Evolutionary conservation across 2,113 vertebrate species (phyloP).

Genomic region (Benitochromis conjunctus): DNA sequence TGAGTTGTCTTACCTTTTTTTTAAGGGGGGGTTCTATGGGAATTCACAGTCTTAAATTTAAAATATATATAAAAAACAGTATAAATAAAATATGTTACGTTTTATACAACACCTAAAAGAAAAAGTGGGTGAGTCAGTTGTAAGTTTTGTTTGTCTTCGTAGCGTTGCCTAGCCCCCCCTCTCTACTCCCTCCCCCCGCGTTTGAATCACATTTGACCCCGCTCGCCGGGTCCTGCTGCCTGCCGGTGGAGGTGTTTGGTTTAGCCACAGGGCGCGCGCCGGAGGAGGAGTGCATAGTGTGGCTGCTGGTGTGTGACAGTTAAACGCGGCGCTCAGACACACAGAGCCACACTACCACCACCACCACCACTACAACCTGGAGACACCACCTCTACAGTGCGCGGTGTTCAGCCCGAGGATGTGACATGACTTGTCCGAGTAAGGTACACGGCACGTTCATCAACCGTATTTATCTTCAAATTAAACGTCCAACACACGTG

Average conservation of each 20-base stretch:
- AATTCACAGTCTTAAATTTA: not conserved
- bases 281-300: conserved; percentile 69
- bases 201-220: conserved; percentile 25
- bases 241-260: conserved; percentile 46
- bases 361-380: conserved; percentile 31
- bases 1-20: not conserved
- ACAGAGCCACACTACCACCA: conserved; percentile 33
- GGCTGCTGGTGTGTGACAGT: conserved; percentile 38
- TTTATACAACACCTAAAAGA: not conserved
- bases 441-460: conserved; percentile 64
- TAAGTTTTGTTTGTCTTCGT: not conserved
- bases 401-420: conserved; percentile 56
- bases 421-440: conserved; percentile 68
- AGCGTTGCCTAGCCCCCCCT: not conserved
- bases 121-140: not conserved
- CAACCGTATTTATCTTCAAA: not conserved
- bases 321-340: conserved; percentile 49
- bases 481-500: not conserved
- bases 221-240: conserved; percentile 8
- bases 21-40: accelerated
- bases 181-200: not conserved
- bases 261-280: conserved; percentile 43
- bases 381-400: conserved; percentile 37
- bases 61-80: not conserved
- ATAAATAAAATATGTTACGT: not conserved